Evolutionary conservation across 2,797 vertebrate genomes (phyloP).

Genomic region (Serranus cabrilla): DNA sequence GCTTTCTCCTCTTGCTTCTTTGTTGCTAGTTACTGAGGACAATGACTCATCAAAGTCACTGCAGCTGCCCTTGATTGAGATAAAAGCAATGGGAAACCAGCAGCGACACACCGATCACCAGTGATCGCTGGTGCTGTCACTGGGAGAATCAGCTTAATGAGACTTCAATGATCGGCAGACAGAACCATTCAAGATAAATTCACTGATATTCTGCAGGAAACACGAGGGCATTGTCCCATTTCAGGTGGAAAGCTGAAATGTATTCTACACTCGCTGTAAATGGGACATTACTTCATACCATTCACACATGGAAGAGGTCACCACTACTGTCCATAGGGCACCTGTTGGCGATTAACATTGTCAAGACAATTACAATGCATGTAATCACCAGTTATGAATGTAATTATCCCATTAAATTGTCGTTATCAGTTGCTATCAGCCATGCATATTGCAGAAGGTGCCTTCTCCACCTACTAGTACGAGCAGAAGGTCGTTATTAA

Average conservation of each 20-base stretch:
- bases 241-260: not conserved
- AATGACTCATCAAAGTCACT: constrained; percentile 62
- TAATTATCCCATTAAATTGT: no score
- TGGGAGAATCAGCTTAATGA: constrained; percentile 23
- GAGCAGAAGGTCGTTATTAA: no score
- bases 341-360: no score
- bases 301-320: not conserved
- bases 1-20: not conserved
- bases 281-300: not conserved
- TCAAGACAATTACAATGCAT: no score
- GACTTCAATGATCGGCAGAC: not conserved
- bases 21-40: constrained; percentile 20
- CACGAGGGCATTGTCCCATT: not conserved
- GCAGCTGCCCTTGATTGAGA: constrained; percentile 49
- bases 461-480: no score
- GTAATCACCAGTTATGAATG: no score
- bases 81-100: constrained; percentile 27
- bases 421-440: no score
- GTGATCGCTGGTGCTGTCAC: constrained; percentile 28
- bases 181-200: not conserved
- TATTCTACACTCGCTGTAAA: not conserved
- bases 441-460: no score
- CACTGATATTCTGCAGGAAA: not conserved
- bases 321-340: not conserved
- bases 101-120: constrained; percentile 23